Evolutionary conservation across 1,140 invertebrate species (phyloP).

Genomic region (Drosophila nebulosa): DNA sequence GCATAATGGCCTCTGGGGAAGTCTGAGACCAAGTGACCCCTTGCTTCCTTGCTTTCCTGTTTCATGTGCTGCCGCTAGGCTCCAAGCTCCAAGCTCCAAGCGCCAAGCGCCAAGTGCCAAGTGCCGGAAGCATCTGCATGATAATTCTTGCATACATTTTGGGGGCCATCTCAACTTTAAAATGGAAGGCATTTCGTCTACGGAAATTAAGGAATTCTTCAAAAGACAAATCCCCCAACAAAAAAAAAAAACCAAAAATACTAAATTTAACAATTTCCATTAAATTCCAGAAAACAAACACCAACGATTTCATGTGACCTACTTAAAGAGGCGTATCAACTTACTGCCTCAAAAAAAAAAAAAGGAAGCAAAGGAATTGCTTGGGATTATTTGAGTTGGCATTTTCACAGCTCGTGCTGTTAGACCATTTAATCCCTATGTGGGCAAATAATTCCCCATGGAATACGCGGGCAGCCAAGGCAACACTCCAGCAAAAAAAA

Average conservation of each 20-base stretch:
- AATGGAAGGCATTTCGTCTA: slow-evolving; percentile 33
- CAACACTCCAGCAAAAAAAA: not conserved
- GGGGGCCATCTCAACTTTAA: slow-evolving; percentile 24
- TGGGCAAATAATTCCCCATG: not conserved
- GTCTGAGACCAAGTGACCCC: slow-evolving; percentile 18
- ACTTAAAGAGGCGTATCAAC: not conserved
- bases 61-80: slow-evolving; percentile 27
- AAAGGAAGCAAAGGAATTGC: not conserved
- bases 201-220: not conserved
- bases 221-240: not conserved
- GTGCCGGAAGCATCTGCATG: slow-evolving; percentile 40
- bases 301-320: not conserved
- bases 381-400: not conserved
- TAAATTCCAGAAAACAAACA: not conserved
- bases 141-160: slow-evolving; percentile 45
- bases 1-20: slow-evolving; percentile 2
- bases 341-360: not conserved
- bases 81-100: slow-evolving; percentile 38
- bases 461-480: not conserved
- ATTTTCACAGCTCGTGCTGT: not conserved
- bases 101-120: slow-evolving; percentile 41
- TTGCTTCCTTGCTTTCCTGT: slow-evolving; percentile 18
- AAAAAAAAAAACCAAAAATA: not conserved
- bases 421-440: slow-evolving; percentile 1
- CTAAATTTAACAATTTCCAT: not conserved